A percentile compares a stretch with the other conserved stretches of the same genome.
Evolutionary conservation across 2,888 invertebrate genomes (phyloP).

Genomic region (Heteromyza rotundicornis): DNA sequence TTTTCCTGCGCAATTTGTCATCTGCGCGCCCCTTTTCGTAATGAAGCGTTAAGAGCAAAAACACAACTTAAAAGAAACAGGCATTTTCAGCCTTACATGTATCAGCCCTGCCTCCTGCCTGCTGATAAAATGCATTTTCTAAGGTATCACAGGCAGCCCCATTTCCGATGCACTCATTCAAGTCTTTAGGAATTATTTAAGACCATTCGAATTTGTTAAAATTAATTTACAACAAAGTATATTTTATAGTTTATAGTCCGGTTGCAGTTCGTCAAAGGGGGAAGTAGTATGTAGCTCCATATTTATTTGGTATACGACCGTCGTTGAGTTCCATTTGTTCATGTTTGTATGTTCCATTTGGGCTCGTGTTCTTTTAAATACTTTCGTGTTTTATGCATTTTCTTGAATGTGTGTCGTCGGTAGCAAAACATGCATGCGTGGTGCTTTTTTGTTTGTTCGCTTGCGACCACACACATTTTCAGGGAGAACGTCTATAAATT

Average conservation of each 20-base stretch:
- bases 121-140: too few species aligned
- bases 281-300: too few species aligned
- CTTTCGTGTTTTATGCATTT: background rate
- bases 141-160: conserved; percentile 20
- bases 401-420: background rate
- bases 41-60: too few species aligned
- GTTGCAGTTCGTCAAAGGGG: background rate
- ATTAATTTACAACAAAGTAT: conserved; percentile 42
- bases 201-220: conserved; percentile 46
- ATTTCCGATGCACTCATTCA: background rate
- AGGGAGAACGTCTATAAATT: conserved; percentile 2
- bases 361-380: too few species aligned
- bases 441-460: too few species aligned
- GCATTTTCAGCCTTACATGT: background rate
- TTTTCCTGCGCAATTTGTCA: conserved; percentile 60
- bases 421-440: too few species aligned
- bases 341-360: too few species aligned
- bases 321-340: too few species aligned
- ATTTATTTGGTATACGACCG: too few species aligned
- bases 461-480: conserved; percentile 5
- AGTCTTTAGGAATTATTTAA: conserved; percentile 17
- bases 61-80: too few species aligned
- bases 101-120: conserved; percentile 6
- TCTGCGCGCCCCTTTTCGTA: conserved; percentile 41
- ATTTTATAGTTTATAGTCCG: background rate